Evolutionary conservation across 2,888 invertebrate species (phyloP), one percentile per base, ranked within the genome.

Genomic region (Anodontia alba): DNA sequence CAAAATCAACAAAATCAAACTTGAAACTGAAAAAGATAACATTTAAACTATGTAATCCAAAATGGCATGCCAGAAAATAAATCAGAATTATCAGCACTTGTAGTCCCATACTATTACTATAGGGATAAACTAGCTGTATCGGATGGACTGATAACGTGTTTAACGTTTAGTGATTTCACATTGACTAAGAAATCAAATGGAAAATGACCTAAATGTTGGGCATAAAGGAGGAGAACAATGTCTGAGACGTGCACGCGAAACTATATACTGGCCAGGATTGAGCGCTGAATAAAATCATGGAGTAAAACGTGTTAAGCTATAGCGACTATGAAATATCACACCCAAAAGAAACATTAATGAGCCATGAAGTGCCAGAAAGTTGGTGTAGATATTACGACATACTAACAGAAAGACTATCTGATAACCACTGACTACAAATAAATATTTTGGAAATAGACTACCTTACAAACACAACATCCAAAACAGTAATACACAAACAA

Each of bases 51-150:
- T 23, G 38, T 51, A 1, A 78, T 87, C 38, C 36, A 62, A 7
- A 36, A 77, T 23, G 83, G 80, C 36, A 80, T 83, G 76, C 81
- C 83, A 49, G 71, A 78, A 0, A 57, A 42, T 29, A 42, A 29
- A 71, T 15, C 26, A 46, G 29, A 43, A 49, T 36, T 71, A 20
- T 29, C 62, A 62, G 31, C 7, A 62, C 62, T 62, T 23, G 26
- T 15, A 33, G 62, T 49, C 3, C 49, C 49, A 23, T 57, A 57
- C 57, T 57, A 26, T 57, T 29, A 57, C 29, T 29, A 10, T 29
- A 23, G 57, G 8, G 57, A 57, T 57, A 29, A 57, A 57, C 29
- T 57, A 26, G 57, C 29, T 23, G 57, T 57, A 29, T 26, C 26
- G 29, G 26, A 26, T 10, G 57, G 57, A 57, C 29, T 57, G 29